Conservation (phyloP, 2,113 vertebrate species). For the Crotalus helleri region DNA sequence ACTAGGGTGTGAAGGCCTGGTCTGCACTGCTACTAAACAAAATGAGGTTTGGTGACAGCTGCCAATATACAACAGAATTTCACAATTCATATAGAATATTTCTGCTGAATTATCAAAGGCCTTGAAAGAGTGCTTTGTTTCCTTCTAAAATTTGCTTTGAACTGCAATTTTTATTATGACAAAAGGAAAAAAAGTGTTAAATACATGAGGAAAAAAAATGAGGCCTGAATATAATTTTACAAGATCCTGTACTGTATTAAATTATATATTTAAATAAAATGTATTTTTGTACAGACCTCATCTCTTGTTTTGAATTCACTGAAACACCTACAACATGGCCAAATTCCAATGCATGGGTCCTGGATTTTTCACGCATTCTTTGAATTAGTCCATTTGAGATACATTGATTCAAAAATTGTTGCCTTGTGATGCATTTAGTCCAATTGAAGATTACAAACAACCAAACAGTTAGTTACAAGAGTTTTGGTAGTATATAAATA, state of each 20-base stretch:
- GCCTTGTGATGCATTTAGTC: too few relatives aligned
- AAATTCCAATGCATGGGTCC: too few relatives aligned
- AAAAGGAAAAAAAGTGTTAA: neutral
- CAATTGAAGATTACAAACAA: too few relatives aligned
- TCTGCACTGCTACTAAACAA: neutral
- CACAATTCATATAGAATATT: neutral
- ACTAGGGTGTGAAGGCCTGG: neutral
- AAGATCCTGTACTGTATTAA: neutral
- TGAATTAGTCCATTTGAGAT: too few relatives aligned
- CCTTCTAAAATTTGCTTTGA: neutral
- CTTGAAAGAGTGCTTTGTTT: neutral
- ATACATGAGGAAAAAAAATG: neutral
- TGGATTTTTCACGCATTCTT: too few relatives aligned
- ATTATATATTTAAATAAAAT: neutral
- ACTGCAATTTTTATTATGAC: neutral
- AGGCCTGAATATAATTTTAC: neutral
- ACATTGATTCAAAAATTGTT: too few relatives aligned
- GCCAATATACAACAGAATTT: neutral
- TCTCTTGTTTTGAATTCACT: too few relatives aligned
- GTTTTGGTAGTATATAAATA: too few relatives aligned
- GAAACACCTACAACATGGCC: too few relatives aligned
- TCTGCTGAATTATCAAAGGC: neutral
- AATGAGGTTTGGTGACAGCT: neutral
- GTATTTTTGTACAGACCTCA: too few relatives aligned
- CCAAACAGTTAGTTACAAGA: too few relatives aligned